Conservation (phyloP, 2,797 vertebrate species). For the Ctenopoma kingsleyae region DNA sequence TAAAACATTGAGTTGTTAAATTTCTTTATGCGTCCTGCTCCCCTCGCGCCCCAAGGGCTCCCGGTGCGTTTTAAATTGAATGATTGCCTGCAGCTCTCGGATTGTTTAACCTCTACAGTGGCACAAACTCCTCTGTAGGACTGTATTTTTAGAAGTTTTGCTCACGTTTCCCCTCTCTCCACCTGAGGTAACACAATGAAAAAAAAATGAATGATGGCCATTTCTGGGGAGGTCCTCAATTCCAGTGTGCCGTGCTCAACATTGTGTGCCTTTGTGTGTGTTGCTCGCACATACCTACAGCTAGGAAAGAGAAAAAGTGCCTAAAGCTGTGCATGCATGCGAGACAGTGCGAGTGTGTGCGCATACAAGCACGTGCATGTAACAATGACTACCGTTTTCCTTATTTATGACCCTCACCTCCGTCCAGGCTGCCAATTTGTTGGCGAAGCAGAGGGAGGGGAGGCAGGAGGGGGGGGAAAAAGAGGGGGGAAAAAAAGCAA, state of each 20-base stretch:
- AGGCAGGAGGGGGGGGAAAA: slow-evolving; percentile 6
- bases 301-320: slow-evolving; percentile 51
- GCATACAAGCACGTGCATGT: slow-evolving; percentile 45
- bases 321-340: slow-evolving; percentile 54
- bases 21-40: slow-evolving; percentile 83
- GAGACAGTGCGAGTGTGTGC: slow-evolving; percentile 14
- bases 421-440: slow-evolving; percentile 78
- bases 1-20: slow-evolving; percentile 87
- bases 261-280: slow-evolving; percentile 16
- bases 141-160: slow-evolving; percentile 84
- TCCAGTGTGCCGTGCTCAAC: not conserved
- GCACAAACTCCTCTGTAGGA: slow-evolving; percentile 71
- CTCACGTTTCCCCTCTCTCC: slow-evolving; percentile 48
- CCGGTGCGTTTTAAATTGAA: slow-evolving; percentile 86
- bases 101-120: slow-evolving; percentile 85
- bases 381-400: slow-evolving; percentile 74
- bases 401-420: slow-evolving; percentile 85
- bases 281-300: slow-evolving; percentile 1
- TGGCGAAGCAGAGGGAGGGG: slow-evolving; percentile 46
- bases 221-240: slow-evolving; percentile 63
- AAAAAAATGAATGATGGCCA: slow-evolving; percentile 35
- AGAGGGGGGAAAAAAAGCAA: slow-evolving; percentile 33
- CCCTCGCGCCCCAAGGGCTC: slow-evolving; percentile 77
- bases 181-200: slow-evolving; percentile 64
- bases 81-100: slow-evolving; percentile 86